A percentile compares a stretch with the other conserved stretches of the same genome.
These are phyloP conservation scores for Dascillus cervinus DNA, from an alignment of 2,888 invertebrate species.

Conservation along the genomic window DNA sequence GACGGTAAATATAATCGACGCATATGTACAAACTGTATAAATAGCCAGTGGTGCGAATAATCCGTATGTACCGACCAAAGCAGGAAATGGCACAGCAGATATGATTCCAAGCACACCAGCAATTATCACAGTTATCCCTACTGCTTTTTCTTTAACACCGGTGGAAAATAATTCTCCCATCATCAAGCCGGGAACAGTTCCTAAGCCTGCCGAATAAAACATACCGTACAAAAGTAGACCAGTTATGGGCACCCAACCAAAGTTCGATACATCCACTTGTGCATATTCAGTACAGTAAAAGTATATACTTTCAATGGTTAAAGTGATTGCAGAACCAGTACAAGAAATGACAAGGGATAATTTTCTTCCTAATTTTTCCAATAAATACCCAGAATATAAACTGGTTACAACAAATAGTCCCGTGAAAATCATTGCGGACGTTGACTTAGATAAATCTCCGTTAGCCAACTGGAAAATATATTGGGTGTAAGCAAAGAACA, in stretches of 20 bases:
- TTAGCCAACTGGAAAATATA: slow-evolving; percentile 48
- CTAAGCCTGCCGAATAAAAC: slow-evolving; percentile 44
- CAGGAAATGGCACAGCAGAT: slow-evolving; percentile 40
- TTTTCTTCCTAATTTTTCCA: slow-evolving; percentile 56
- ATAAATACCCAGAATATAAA: slow-evolving; percentile 47
- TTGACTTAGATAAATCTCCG: slow-evolving; percentile 41
- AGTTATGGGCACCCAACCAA: slow-evolving; percentile 47
- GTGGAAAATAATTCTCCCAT: slow-evolving; percentile 47
- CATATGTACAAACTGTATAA: slow-evolving; percentile 53
- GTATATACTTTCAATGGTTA: slow-evolving; percentile 36
- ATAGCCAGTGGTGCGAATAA: slow-evolving; percentile 59
- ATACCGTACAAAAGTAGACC: slow-evolving; percentile 43
- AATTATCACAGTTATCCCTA: slow-evolving; percentile 44
- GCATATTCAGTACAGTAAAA: slow-evolving; percentile 36
- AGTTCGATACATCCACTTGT: slow-evolving; percentile 27
- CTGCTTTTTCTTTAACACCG: slow-evolving; percentile 46
- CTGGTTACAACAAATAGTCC: slow-evolving; percentile 49
- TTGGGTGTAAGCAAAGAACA: slow-evolving; percentile 52
- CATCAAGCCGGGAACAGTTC: slow-evolving; percentile 44
- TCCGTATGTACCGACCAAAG: slow-evolving; percentile 49
- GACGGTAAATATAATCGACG: slow-evolving; percentile 54
- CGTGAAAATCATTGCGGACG: slow-evolving; percentile 49
- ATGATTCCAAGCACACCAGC: slow-evolving; percentile 41
- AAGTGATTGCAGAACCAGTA: slow-evolving; percentile 32
- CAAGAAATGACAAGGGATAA: slow-evolving; percentile 51